Percentiles rank a stretch among this genome's conserved stretches.
Conservation (phyloP, 2,888 invertebrate genomes). For the Tetranychus piercei region DNA sequence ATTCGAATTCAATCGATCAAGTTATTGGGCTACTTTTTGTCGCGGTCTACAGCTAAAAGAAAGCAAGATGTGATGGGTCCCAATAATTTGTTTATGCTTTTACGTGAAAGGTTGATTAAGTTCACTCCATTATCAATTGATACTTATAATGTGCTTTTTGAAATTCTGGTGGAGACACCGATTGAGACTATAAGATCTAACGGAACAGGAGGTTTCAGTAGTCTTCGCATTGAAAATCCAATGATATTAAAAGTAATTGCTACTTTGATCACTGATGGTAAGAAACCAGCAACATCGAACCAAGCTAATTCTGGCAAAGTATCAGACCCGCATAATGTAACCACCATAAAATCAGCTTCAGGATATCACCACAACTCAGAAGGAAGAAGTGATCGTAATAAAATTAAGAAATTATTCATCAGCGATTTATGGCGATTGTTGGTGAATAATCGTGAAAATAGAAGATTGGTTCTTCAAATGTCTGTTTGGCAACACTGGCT, state of each 20-base stretch:
- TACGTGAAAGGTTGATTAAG: slow-evolving; percentile 67
- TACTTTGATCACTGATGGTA: slow-evolving; percentile 84
- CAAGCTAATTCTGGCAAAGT: neutral
- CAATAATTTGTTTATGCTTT: slow-evolving; percentile 86
- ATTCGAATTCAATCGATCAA: slow-evolving; percentile 89
- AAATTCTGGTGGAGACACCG: slow-evolving; percentile 38
- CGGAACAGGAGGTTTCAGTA: slow-evolving; percentile 12
- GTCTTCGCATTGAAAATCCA: slow-evolving; percentile 36
- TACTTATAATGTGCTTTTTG: slow-evolving; percentile 94
- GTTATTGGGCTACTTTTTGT: slow-evolving; percentile 87
- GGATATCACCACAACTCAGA: neutral
- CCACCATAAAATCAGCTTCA: neutral
- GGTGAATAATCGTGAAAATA: slow-evolving; percentile 88
- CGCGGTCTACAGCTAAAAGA: slow-evolving; percentile 91
- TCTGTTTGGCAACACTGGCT: slow-evolving; percentile 99
- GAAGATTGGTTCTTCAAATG: slow-evolving; percentile 74
- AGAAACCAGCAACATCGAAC: slow-evolving; percentile 33
- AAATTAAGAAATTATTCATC: slow-evolving; percentile 57
- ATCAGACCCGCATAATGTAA: neutral
- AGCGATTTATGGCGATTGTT: slow-evolving; percentile 96
- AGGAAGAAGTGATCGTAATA: slow-evolving; percentile 28
- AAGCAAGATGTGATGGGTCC: slow-evolving; percentile 99
- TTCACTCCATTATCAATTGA: slow-evolving; percentile 76
- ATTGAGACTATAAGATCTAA: slow-evolving; percentile 18
- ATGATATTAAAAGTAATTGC: slow-evolving; percentile 98